Percentiles rank a stretch among this genome's conserved stretches.
phyloP scores from a whole-genome alignment of 2,888 invertebrate genomes.

The Chrysolina haemoptera region DNA sequence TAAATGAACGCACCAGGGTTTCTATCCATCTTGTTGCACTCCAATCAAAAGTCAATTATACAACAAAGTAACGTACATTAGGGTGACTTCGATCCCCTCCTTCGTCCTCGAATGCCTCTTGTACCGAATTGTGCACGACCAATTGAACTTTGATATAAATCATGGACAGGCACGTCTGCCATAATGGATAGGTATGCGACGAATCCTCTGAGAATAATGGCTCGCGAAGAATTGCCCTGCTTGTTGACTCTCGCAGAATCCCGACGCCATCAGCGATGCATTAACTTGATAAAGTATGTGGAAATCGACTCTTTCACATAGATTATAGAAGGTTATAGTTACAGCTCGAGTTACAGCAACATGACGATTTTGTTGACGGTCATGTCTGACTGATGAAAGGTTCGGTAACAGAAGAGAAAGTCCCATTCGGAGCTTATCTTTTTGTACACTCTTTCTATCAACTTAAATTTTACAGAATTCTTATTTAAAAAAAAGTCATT shows the following conservation, averaged over 20 bases:
- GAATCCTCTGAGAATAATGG: constrained; percentile 25
- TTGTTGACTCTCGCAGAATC: constrained; percentile 12
- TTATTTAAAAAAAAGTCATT: too few relatives aligned
- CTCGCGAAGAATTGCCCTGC: not conserved
- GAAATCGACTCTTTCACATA: not conserved
- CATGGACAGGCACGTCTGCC: constrained; percentile 49
- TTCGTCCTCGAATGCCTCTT: constrained; percentile 43
- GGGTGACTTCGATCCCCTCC: constrained; percentile 44
- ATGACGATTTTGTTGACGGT: too few relatives aligned
- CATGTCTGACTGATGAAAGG: too few relatives aligned
- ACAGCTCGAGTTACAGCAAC: too few relatives aligned
- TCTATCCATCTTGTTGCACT: constrained; percentile 38
- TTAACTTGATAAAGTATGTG: constrained; percentile 5
- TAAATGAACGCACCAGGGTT: too few relatives aligned
- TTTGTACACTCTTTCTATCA: too few relatives aligned
- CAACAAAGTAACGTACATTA: constrained; percentile 53
- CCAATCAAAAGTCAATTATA: constrained; percentile 54
- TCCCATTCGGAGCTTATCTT: too few relatives aligned
- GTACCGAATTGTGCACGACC: constrained; percentile 47
- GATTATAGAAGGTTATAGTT: not conserved
- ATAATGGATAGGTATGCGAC: constrained; percentile 43
- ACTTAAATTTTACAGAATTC: too few relatives aligned
- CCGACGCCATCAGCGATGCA: constrained; percentile 4
- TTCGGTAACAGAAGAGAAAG: too few relatives aligned
- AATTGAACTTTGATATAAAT: constrained; percentile 55